These are phyloP conservation scores for Zhuqinia jingwanae DNA, from an alignment of 2,888 invertebrate species.

Conservation along the genomic window DNA sequence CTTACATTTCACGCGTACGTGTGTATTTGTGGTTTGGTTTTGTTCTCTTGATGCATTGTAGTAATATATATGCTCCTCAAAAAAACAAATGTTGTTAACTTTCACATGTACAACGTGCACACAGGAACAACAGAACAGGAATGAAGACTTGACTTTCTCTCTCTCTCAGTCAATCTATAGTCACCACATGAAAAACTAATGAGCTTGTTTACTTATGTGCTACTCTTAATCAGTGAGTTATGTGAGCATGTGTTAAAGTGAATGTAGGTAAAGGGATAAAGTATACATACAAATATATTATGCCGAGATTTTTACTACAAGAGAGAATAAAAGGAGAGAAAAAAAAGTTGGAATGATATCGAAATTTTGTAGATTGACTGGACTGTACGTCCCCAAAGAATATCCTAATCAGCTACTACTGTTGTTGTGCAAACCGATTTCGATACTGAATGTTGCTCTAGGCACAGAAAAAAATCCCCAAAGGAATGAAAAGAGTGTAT, in stretches of 20 bases:
- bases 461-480: too few species aligned
- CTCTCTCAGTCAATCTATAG: neutral
- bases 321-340: too few species aligned
- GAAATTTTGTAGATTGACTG: too few species aligned
- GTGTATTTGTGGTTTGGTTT: neutral
- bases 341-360: too few species aligned
- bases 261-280: neutral
- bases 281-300: neutral
- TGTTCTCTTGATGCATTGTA: neutral
- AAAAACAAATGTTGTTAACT: neutral
- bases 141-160: neutral
- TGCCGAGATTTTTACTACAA: too few species aligned
- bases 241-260: neutral
- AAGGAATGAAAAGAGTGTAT: too few species aligned
- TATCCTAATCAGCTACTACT: neutral
- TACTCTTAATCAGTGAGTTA: conserved; percentile 4
- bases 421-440: neutral
- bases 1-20: neutral
- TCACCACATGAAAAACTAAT: conserved; percentile 32
- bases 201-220: conserved; percentile 21
- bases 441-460: too few species aligned
- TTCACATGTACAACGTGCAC: neutral
- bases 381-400: neutral
- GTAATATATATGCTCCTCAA: too few species aligned
- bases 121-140: too few species aligned